Evolutionary conservation across 2,113 vertebrate species (phyloP), one percentile per base, ranked within the genome.

Genomic region (Casuarius casuarius): DNA sequence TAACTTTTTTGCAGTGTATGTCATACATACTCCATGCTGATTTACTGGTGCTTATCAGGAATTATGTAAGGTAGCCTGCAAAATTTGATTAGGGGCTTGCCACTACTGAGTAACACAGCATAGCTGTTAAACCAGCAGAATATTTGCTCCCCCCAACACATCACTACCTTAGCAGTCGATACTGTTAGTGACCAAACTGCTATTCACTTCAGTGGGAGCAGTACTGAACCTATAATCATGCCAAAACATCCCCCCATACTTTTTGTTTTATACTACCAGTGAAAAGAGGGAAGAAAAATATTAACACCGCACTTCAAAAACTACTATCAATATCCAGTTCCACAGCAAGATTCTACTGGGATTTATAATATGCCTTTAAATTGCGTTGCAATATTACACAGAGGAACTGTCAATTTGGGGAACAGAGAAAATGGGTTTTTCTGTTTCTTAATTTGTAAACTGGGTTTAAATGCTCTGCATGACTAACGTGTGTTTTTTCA

Each of bases 251-350:
- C 61, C 44, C 49, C 31, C 0, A 1, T 12, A 16, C 0, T 13
- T 54, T 65, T n/a, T 31, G n/a, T 16, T 67, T 40, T 20, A 40
- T 38, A 67, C 21, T 31, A 40, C 1, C 3, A 10, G 33, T 56
- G 70, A 67, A 67, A 56, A 72, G 12, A 56, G 29, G 12, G 2
- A 14, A 8, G 12, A 59, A 71, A 70, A 82, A 63, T 3, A 72
- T 0, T 4, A 85, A 31, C 15, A 23, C 3, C 0, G 0, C 3
- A 5, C 49, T 75, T 63, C 28, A 28, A 82, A 72, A 68, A 10
- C 28, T 49, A 54, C 61, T 18, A 18, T 8, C 21, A 49, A 62
- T 5, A 67, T 3, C 12, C 28, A 33, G 14, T 23, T 74, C 54
- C 62, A 12, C 33, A 18, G 25, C 19, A 46, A 40, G 33, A 10